Evolutionary conservation across 2,888 invertebrate species (phyloP), one percentile per base, ranked within the genome.

Genomic region (Mechanitis messenoides): DNA sequence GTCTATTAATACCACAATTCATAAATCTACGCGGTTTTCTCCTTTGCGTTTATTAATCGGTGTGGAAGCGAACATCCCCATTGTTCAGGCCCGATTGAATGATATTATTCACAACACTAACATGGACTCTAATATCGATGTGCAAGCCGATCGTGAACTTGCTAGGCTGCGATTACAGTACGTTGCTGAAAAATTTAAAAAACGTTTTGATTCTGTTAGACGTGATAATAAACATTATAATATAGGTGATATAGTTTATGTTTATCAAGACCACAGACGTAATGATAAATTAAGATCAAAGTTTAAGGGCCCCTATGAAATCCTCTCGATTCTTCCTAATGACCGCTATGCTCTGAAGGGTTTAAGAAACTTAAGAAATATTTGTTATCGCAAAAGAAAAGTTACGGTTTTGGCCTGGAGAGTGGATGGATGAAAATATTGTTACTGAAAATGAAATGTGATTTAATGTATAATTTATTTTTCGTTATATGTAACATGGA

Each of bases 1-100:
- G 12, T 69, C 71, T 0, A 38, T 73, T 3, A 74, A 73, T 20
- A 72, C 72, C 0, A 74, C 71, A 0, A 31, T 70, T 33, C 71
- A 71, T 59, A 69, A 73, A 53, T 64, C 66, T 0, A 73, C 71
- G 0, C 70, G 72, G 2, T 72, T 72, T 54, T 57, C 71, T 1
- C 71, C 70, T n/a, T 9, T 69, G 4, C 53, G 64, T 0, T 59
- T 72, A 31, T 20, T 71, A 20, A 63, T 68, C 1, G 68, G 66
- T 20, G 2, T 47, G 28, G 54, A 68, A n/a, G 59, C 61, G 33
- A 69, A 67, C 38, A 67, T 69, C 3, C 69, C 67, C 2, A 7
- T 5, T 42, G 42, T 42, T 42, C 42, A 42, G 7, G 42, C n/a
- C 20, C 31, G 56, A 4, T 56, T 56, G 38, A 6, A 38, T 28